A percentile compares a stretch with the other conserved stretches of the same genome.
Conservation (phyloP, 1,140 invertebrate genomes). For the Phymorhynchus buccinoides region DNA sequence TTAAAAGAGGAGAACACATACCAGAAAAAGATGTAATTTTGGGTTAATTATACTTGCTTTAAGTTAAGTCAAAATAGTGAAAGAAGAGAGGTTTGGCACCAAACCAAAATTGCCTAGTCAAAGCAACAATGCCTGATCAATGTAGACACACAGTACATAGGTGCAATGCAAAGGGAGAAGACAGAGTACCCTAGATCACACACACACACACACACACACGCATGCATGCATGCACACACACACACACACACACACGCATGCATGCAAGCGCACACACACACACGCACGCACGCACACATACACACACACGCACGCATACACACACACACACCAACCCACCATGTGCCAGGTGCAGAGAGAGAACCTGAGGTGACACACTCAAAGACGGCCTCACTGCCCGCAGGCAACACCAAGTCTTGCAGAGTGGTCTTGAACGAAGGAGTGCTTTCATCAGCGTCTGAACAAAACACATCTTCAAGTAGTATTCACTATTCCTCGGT, state of each 20-base stretch:
- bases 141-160: too few relatives aligned
- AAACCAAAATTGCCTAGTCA: too few relatives aligned
- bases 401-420: conserved; percentile 51
- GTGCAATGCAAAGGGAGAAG: too few relatives aligned
- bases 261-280: background rate
- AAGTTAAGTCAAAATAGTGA: too few relatives aligned
- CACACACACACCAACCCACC: conserved; percentile 49
- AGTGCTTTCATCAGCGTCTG: conserved; percentile 28
- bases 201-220: too few relatives aligned
- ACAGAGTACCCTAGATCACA: too few relatives aligned
- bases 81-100: too few relatives aligned
- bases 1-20: too few relatives aligned
- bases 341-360: conserved; percentile 17
- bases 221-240: background rate
- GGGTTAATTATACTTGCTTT: too few relatives aligned
- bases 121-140: too few relatives aligned
- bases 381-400: conserved; percentile 59
- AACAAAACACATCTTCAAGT: background rate
- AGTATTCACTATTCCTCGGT: too few relatives aligned
- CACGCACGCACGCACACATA: background rate
- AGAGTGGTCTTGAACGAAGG: conserved; percentile 54
- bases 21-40: too few relatives aligned
- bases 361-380: conserved; percentile 51
- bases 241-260: background rate
- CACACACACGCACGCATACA: background rate